Conservation (phyloP, 2,888 invertebrate species). For the Empis livida region DNA sequence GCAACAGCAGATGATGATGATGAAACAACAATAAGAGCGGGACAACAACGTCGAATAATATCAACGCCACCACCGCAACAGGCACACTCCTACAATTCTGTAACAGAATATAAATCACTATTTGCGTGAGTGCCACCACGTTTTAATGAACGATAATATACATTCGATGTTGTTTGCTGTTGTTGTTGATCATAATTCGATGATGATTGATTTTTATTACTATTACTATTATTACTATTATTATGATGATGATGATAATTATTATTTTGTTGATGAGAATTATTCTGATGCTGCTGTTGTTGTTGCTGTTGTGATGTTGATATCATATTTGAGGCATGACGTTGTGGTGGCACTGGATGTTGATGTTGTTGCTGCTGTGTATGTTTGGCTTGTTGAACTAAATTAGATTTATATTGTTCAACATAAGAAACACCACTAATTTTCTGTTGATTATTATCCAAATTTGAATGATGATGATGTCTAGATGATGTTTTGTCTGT, state of each 20-base stretch:
- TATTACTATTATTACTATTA: conserved; percentile 9
- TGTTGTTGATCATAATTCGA: conserved; percentile 14
- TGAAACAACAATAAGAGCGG: conserved; percentile 19
- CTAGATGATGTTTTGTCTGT: conserved; percentile 1
- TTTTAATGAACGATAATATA: conserved; percentile 37
- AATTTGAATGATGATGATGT: conserved; percentile 4
- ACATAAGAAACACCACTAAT: background rate
- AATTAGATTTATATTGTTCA: too few species aligned
- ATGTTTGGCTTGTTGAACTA: too few species aligned
- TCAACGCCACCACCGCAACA: conserved; percentile 38
- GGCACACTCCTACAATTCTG: conserved; percentile 48
- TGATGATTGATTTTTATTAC: conserved; percentile 7
- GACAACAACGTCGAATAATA: conserved; percentile 26
- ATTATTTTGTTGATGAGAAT: conserved; percentile 5
- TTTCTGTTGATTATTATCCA: background rate
- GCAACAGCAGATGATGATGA: conserved; percentile 9
- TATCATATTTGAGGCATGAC: too few species aligned
- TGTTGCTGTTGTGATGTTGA: conserved; percentile 6
- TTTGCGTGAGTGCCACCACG: conserved; percentile 36
- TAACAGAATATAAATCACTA: conserved; percentile 59
- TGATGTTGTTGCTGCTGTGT: conserved; percentile 10
- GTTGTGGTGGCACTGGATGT: background rate
- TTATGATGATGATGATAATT: conserved; percentile 17
- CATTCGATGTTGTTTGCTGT: conserved; percentile 19
- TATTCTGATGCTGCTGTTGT: background rate